These are phyloP conservation scores for Oryzias celebensis DNA, from an alignment of 2,113 vertebrate genomes.

Conservation along the genomic window DNA sequence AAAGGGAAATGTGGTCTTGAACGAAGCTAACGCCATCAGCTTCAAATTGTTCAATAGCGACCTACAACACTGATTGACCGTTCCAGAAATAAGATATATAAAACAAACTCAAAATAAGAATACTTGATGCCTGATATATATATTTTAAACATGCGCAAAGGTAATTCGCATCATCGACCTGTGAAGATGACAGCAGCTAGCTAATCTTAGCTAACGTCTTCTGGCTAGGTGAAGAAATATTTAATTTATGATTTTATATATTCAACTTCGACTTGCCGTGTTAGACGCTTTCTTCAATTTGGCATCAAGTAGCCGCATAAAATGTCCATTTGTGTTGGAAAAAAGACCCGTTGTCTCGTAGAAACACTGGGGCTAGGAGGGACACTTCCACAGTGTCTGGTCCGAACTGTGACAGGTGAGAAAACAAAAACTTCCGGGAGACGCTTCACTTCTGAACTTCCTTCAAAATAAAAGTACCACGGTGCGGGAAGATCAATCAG, in stretches of 20 bases:
- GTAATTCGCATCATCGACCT: conserved; percentile 15
- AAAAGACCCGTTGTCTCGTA: conserved; percentile 20
- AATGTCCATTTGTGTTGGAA: conserved; percentile 29
- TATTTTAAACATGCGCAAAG: background rate
- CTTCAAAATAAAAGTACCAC: conserved; percentile 67
- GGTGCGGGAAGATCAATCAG: too few species aligned
- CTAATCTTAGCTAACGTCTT: conserved; percentile 55
- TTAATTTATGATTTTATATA: conserved; percentile 15
- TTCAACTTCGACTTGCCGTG: conserved; percentile 49
- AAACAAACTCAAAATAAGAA: background rate
- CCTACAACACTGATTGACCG: rapidly evolving
- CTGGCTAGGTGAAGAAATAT: conserved; percentile 50
- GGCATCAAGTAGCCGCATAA: conserved; percentile 10
- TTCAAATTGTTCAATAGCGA: conserved; percentile 10
- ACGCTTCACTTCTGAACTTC: conserved; percentile 25
- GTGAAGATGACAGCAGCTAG: conserved; percentile 49
- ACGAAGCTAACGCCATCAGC: conserved; percentile 51
- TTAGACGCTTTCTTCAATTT: conserved; percentile 47
- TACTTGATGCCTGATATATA: too few species aligned
- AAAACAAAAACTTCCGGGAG: conserved; percentile 78
- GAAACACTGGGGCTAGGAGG: conserved; percentile 50
- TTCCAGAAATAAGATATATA: background rate
- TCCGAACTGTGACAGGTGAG: conserved; percentile 66
- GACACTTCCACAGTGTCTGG: conserved; percentile 48
- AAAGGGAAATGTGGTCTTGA: conserved; percentile 30